A percentile compares a stretch with the other conserved stretches of the same genome.
These are phyloP conservation scores for Protodeltote pygarga DNA, from an alignment of 2,888 invertebrate species.

Conservation along the genomic window DNA sequence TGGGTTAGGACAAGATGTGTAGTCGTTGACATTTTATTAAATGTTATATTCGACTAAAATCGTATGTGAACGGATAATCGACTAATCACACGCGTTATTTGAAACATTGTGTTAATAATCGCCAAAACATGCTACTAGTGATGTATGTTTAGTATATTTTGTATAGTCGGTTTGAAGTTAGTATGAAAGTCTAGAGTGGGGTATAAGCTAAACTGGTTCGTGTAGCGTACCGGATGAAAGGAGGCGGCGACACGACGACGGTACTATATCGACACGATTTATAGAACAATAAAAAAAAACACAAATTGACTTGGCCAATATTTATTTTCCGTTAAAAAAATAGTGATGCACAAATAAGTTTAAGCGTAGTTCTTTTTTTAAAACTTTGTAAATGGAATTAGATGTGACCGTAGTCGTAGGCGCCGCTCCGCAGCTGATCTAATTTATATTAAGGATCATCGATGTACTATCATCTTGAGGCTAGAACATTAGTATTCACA, in stretches of 20 bases:
- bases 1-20: conserved; percentile 32
- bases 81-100: conserved; percentile 29
- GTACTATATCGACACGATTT: background rate
- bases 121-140: conserved; percentile 31
- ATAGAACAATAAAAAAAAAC: background rate
- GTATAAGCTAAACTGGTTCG: conserved; percentile 30
- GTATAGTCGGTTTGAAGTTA: conserved; percentile 41
- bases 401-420: conserved; percentile 28
- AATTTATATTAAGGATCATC: conserved; percentile 83
- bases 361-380: background rate
- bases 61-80: conserved; percentile 37
- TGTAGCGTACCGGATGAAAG: conserved; percentile 22
- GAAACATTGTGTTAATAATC: conserved; percentile 21
- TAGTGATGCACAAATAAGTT: background rate
- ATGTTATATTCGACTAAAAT: conserved; percentile 37
- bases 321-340: background rate
- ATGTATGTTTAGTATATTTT: conserved; percentile 30
- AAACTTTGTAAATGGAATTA: background rate
- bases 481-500: conserved; percentile 63
- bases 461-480: conserved; percentile 66
- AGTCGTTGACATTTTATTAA: conserved; percentile 27
- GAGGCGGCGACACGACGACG: conserved; percentile 22
- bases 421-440: conserved; percentile 53
- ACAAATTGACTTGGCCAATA: background rate
- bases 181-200: conserved; percentile 22